A percentile compares a stretch with the other conserved stretches of the same genome.
Conservation (phyloP, 1,140 invertebrate species). For the Nephotettix cincticeps region DNA sequence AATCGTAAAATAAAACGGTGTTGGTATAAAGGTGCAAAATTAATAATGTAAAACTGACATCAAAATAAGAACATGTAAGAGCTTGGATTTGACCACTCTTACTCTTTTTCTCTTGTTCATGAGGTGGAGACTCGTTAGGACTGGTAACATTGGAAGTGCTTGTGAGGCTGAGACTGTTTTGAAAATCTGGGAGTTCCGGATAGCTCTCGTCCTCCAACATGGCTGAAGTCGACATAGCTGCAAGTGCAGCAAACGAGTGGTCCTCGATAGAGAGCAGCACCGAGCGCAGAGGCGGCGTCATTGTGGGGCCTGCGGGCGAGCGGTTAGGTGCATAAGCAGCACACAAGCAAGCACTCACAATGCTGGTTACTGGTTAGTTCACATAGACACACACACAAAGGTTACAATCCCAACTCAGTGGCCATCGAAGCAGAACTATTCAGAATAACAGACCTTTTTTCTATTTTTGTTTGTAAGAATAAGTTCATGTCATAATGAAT, state of each 20-base stretch:
- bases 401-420: too few relatives aligned
- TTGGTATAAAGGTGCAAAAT: too few relatives aligned
- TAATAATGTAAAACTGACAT: background rate
- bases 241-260: constrained; percentile 72
- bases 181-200: constrained; percentile 75
- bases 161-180: constrained; percentile 25
- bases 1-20: too few relatives aligned
- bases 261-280: constrained; percentile 65
- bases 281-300: constrained; percentile 36
- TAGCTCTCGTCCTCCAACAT: constrained; percentile 66
- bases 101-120: constrained; percentile 11
- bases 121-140: background rate
- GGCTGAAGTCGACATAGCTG: constrained; percentile 63
- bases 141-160: constrained; percentile 52
- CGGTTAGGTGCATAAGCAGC: background rate
- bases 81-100: background rate
- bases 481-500: too few relatives aligned
- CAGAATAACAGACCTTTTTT: too few relatives aligned
- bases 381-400: background rate
- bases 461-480: too few relatives aligned
- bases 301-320: background rate
- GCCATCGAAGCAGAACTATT: too few relatives aligned
- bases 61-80: constrained; percentile 1
- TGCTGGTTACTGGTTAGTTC: background rate
- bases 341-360: constrained; percentile 4